phyloP scores from a whole-genome alignment of 2,113 vertebrate genomes.

The Chamaetylas fuelleborni region DNA sequence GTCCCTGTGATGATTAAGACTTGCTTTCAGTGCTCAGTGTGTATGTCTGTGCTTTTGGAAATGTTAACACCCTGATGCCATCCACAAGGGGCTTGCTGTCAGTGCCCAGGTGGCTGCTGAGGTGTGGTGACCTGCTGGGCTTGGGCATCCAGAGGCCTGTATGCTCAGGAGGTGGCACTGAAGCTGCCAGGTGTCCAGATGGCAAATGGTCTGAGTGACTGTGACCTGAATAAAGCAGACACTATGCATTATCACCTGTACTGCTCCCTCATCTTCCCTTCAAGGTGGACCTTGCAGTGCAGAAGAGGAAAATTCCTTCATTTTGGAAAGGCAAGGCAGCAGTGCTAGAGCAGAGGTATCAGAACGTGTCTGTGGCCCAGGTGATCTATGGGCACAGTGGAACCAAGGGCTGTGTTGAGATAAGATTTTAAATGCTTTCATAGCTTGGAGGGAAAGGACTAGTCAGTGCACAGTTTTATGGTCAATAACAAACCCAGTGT shows the following conservation, averaged over 20 bases:
- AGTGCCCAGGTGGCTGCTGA: not conserved
- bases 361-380: not conserved
- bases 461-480: not conserved
- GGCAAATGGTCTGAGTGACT: not conserved
- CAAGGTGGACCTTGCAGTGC: not conserved
- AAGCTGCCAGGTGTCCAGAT: not conserved
- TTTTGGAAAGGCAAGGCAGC: not conserved
- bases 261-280: not conserved
- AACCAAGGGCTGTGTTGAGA: not conserved
- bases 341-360: not conserved
- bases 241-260: accelerated
- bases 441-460: not conserved
- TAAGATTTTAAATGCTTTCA: not conserved
- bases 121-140: not conserved
- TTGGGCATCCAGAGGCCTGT: not conserved
- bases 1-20: not conserved
- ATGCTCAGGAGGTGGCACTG: not conserved
- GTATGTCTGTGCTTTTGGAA: not conserved
- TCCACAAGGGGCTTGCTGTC: not conserved
- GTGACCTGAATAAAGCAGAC: not conserved
- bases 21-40: not conserved
- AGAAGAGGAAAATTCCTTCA: not conserved
- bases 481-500: not conserved
- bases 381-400: not conserved
- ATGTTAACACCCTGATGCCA: not conserved